Conservation (phyloP, 2,888 invertebrate genomes). For the Loripinus fragilis region DNA sequence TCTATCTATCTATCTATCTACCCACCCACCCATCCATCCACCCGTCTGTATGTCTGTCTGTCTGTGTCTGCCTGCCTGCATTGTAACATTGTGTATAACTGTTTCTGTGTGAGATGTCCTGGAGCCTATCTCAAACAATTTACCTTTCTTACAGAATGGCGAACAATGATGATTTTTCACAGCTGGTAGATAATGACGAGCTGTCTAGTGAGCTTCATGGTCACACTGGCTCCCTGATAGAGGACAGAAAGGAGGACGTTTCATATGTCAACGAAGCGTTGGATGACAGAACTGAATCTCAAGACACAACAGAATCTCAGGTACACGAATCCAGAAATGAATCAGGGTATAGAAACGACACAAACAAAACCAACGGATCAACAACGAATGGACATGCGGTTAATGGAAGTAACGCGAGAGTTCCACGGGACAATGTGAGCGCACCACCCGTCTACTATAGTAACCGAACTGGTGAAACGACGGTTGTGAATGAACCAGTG, state of each 20-base stretch:
- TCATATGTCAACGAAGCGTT: conserved; percentile 6
- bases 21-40: no score
- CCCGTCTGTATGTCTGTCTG: no score
- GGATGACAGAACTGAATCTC: not conserved
- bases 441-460: conserved; percentile 61
- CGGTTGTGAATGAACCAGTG: conserved; percentile 62
- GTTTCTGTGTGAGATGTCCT: no score
- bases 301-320: not conserved
- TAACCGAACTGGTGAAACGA: conserved; percentile 57
- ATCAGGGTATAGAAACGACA: no score
- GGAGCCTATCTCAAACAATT: no score
- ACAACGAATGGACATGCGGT: not conserved
- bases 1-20: no score
- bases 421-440: not conserved
- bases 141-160: conserved; percentile 56
- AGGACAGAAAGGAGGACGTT: not conserved
- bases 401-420: conserved; percentile 18
- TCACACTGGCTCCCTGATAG: conserved; percentile 20
- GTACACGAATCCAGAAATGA: not conserved
- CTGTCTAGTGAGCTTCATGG: conserved; percentile 31
- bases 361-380: not conserved
- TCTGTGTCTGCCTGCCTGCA: no score
- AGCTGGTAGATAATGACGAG: conserved; percentile 55
- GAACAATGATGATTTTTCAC: conserved; percentile 43
- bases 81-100: no score